These are phyloP conservation scores for Tenebrio molitor DNA, from an alignment of 1,140 invertebrate species.

Conservation along the genomic window DNA sequence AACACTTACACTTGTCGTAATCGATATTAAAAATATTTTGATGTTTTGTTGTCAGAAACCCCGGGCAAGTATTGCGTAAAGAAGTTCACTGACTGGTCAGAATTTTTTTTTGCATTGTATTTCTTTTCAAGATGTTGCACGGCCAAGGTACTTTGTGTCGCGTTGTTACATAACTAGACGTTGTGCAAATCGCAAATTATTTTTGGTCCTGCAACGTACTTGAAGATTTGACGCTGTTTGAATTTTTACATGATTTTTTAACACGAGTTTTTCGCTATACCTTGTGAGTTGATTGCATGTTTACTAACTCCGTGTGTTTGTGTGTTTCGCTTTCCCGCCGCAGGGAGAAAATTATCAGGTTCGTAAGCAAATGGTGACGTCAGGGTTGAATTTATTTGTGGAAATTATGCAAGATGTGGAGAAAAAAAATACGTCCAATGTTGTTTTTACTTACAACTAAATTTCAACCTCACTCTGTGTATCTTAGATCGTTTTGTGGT, in stretches of 20 bases:
- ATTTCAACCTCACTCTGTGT: no score
- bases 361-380: constrained; percentile 62
- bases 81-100: constrained; percentile 6
- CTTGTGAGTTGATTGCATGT: constrained; percentile 25
- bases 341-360: constrained; percentile 83
- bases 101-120: constrained; percentile 40
- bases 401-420: no score
- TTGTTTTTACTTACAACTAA: neutral
- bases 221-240: no score
- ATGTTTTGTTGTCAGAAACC: constrained; percentile 66
- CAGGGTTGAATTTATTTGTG: constrained; percentile 13
- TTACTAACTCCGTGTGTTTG: constrained; percentile 56
- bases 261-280: constrained; percentile 32
- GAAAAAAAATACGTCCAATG: no score
- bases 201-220: neutral
- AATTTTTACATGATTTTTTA: no score
- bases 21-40: no score
- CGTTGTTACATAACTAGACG: no score
- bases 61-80: constrained; percentile 58
- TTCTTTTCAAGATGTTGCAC: no score
- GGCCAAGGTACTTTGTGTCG: no score
- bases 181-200: constrained; percentile 44
- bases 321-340: constrained; percentile 59
- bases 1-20: no score
- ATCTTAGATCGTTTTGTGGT: no score